A percentile compares a stretch with the other conserved stretches of the same genome.
Evolutionary conservation across 1,140 invertebrate species (phyloP).

Genomic region (Apis florea): DNA sequence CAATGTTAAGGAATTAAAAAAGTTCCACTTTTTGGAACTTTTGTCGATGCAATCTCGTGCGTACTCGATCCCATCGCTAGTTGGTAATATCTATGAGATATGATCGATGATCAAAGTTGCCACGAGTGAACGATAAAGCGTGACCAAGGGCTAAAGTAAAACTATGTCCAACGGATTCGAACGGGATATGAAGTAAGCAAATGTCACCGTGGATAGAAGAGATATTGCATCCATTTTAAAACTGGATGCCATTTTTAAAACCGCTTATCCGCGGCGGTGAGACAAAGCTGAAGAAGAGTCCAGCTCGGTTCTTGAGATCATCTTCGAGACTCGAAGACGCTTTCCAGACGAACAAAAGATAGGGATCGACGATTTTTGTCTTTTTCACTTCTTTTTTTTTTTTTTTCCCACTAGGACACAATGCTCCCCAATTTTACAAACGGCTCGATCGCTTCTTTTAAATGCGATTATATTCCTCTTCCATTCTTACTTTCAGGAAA

Average conservation of each 20-base stretch:
- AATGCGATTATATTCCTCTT: too few relatives aligned
- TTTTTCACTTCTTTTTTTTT: not conserved
- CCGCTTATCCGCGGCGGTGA: not conserved
- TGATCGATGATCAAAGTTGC: constrained; percentile 32
- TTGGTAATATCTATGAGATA: constrained; percentile 7
- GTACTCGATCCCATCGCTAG: not conserved
- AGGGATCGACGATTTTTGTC: not conserved
- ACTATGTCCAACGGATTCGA: not conserved
- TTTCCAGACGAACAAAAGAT: constrained; percentile 15
- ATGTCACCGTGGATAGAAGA: not conserved
- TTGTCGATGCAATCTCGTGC: too few relatives aligned
- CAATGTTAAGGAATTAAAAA: too few relatives aligned
- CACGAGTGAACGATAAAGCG: not conserved
- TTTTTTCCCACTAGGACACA: too few relatives aligned
- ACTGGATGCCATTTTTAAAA: constrained; percentile 5
- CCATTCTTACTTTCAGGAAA: too few relatives aligned
- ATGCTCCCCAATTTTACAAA: not conserved
- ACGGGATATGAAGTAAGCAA: not conserved
- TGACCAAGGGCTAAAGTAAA: not conserved
- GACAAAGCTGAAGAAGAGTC: not conserved
- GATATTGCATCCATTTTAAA: constrained; percentile 1
- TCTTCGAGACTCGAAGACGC: not conserved
- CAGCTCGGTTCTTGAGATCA: not conserved
- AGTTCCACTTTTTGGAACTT: too few relatives aligned
- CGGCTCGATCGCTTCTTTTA: too few relatives aligned